Conservation (phyloP, 2,113 vertebrate genomes). For the Lonchura striata region DNA sequence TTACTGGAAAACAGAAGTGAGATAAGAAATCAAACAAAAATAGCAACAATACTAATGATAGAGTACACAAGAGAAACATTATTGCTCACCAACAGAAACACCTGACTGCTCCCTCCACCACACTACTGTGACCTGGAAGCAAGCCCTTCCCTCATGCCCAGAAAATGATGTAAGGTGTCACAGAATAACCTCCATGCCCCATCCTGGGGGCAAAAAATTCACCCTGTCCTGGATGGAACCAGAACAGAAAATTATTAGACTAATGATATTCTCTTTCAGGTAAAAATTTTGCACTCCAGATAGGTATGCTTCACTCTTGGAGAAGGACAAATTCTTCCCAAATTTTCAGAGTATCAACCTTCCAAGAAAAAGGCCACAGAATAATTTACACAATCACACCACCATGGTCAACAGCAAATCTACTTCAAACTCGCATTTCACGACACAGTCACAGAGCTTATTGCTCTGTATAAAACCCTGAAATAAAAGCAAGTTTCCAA, state of each 20-base stretch:
- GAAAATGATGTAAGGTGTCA: neutral
- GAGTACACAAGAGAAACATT: neutral
- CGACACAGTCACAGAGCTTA: neutral
- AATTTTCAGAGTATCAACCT: neutral
- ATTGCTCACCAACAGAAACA: neutral
- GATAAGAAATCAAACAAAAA: neutral
- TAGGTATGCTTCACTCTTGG: neutral
- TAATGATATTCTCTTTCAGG: neutral
- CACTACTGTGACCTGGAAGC: fast-evolving
- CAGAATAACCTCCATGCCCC: neutral
- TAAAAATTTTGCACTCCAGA: neutral
- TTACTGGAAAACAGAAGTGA: neutral
- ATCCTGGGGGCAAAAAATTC: neutral
- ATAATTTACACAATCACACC: neutral
- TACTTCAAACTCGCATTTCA: neutral
- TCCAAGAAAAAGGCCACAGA: neutral
- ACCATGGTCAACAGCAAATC: neutral
- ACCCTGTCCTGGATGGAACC: neutral
- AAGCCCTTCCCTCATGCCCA: neutral
- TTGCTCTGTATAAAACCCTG: neutral
- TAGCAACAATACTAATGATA: neutral
- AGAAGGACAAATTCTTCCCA: neutral
- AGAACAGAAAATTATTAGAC: neutral
- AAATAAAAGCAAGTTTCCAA: neutral
- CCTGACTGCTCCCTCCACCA: neutral